Conservation (phyloP, 2,797 vertebrate genomes). For the Poeciliopsis presidionis region DNA sequence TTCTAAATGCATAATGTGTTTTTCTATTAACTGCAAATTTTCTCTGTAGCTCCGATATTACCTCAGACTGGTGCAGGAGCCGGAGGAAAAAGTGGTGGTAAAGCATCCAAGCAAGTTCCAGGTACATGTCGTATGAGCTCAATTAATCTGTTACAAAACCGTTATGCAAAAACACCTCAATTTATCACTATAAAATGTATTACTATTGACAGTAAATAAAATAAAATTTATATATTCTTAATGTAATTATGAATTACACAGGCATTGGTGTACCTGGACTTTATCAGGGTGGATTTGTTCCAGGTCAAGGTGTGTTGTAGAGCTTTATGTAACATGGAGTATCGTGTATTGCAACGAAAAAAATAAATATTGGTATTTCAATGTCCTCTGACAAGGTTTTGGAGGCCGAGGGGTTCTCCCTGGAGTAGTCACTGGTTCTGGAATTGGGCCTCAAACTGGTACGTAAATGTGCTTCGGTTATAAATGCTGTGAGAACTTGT, state of each 20-base stretch:
- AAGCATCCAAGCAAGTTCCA: conserved; percentile 77
- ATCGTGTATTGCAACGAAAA: not conserved
- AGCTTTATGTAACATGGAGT: not conserved
- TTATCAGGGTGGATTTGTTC: conserved; percentile 90
- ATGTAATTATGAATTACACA: conserved; percentile 55
- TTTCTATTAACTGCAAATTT: not conserved
- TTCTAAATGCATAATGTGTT: not conserved
- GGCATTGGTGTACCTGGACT: conserved; percentile 91
- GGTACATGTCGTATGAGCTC: conserved; percentile 58
- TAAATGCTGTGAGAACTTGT: conserved; percentile 5
- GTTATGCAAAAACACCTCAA: not conserved
- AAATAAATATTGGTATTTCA: not conserved
- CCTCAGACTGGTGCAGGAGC: conserved; percentile 68
- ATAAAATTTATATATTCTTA: not conserved
- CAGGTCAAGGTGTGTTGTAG: conserved; percentile 84
- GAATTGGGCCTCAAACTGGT: conserved; percentile 91
- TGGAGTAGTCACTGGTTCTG: conserved; percentile 89
- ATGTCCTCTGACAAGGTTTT: conserved; percentile 67
- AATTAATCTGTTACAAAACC: not conserved
- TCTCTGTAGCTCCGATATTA: conserved; percentile 47
- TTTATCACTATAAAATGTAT: not conserved
- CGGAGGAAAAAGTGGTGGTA: conserved; percentile 61
- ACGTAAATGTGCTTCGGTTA: conserved; percentile 26
- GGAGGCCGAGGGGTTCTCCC: conserved; percentile 88
- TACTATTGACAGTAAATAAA: conserved; percentile 4